Evolutionary conservation across 2,797 vertebrate genomes (phyloP).

Genomic region (Protosalanx chinensis): DNA sequence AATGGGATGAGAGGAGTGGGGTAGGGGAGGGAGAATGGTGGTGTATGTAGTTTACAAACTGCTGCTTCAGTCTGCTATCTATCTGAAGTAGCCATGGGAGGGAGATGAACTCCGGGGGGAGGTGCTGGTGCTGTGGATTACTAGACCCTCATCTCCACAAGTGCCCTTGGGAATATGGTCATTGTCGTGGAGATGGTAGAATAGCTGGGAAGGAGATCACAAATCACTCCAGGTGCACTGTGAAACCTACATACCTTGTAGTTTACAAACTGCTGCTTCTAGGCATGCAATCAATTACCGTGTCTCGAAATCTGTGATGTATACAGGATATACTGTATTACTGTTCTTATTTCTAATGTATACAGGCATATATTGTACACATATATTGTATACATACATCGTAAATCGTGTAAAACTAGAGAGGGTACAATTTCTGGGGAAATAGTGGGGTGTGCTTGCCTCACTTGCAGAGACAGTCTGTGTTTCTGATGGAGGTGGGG

Average conservation of each 20-base stretch:
- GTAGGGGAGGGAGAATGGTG: neutral
- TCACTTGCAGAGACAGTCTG: too few relatives aligned
- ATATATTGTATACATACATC: neutral
- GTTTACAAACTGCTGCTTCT: neutral
- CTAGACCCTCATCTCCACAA: constrained; percentile 30
- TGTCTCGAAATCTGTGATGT: too few relatives aligned
- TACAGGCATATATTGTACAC: neutral
- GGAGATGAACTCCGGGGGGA: constrained; percentile 22
- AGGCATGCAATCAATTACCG: too few relatives aligned
- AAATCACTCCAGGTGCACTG: neutral
- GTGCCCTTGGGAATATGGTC: constrained; percentile 14
- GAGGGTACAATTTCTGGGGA: too few relatives aligned
- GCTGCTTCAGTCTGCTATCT: neutral
- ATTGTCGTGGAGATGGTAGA: constrained; percentile 22
- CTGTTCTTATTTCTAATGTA: neutral
- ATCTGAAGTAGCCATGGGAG: neutral
- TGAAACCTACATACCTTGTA: neutral
- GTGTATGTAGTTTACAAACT: neutral
- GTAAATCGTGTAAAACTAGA: too few relatives aligned
- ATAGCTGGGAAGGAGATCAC: neutral
- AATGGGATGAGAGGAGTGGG: neutral
- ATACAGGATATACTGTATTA: neutral
- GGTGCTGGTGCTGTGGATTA: constrained; percentile 32
- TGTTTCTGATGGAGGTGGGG: too few relatives aligned
- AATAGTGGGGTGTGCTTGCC: too few relatives aligned